phyloP scores from a whole-genome alignment of 1,140 invertebrate species.

The Neoseiulus cucumeris region DNA sequence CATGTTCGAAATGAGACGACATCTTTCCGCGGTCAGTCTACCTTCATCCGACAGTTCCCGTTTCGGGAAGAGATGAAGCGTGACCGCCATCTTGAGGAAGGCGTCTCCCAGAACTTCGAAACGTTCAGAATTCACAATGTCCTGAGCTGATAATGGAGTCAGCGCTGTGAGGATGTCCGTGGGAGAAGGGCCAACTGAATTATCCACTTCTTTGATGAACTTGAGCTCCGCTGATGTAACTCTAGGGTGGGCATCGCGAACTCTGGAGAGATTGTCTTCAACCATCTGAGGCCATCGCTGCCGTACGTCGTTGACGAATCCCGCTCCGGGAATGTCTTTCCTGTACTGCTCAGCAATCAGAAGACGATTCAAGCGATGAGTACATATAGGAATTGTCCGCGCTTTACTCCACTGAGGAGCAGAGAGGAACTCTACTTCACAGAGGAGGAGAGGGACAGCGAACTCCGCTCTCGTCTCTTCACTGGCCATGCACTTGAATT shows the following conservation, averaged over 20 bases:
- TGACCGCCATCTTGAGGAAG: conserved; percentile 58
- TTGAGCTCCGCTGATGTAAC: background rate
- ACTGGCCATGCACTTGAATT: background rate
- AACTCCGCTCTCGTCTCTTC: background rate
- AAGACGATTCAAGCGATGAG: background rate
- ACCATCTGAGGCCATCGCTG: too few species aligned
- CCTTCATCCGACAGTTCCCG: conserved; percentile 52
- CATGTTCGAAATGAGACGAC: conserved; percentile 54
- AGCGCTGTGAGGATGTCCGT: conserved; percentile 1
- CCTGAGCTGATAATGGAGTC: conserved; percentile 31
- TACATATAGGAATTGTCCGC: background rate
- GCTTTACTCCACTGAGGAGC: background rate
- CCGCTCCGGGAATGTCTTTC: background rate
- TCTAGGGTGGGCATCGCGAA: too few species aligned
- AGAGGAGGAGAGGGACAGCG: background rate
- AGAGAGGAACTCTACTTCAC: background rate
- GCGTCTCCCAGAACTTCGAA: conserved; percentile 69
- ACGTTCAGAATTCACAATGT: conserved; percentile 60
- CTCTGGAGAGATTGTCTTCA: too few species aligned
- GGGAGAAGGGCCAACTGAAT: background rate
- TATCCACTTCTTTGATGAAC: background rate
- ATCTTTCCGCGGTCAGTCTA: conserved; percentile 48
- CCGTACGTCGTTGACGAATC: background rate
- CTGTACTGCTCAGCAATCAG: background rate
- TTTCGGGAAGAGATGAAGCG: conserved; percentile 45